Percentiles rank a stretch among this genome's conserved stretches.
Conservation (phyloP, 1,140 invertebrate species). For the Geopemphigus sp. region DNA sequence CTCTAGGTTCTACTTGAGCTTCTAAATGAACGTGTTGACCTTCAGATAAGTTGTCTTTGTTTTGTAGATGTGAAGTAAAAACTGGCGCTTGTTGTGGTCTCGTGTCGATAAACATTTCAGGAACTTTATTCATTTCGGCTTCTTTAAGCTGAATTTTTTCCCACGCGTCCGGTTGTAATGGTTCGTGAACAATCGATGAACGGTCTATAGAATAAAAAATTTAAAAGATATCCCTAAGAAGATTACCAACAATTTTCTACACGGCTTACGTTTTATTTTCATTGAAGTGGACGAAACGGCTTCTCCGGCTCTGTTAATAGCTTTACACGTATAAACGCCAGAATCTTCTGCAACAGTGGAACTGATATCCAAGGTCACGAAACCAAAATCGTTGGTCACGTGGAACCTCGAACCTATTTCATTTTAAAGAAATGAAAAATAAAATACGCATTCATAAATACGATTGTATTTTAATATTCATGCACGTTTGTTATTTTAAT, state of each 20-base stretch:
- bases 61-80: slow-evolving; percentile 86
- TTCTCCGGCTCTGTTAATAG: slow-evolving; percentile 85
- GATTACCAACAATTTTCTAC: not conserved
- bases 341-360: slow-evolving; percentile 86
- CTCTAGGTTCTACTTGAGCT: slow-evolving; percentile 86
- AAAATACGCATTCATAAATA: not conserved
- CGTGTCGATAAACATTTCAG: slow-evolving; percentile 78
- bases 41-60: slow-evolving; percentile 80
- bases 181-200: slow-evolving; percentile 74
- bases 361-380: slow-evolving; percentile 87
- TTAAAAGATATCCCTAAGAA: not conserved
- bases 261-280: slow-evolving; percentile 69
- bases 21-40: slow-evolving; percentile 89
- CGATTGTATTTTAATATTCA: not conserved
- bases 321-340: slow-evolving; percentile 90
- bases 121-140: slow-evolving; percentile 82
- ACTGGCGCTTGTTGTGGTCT: slow-evolving; percentile 82
- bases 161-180: slow-evolving; percentile 83
- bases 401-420: slow-evolving; percentile 74
- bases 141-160: slow-evolving; percentile 85
- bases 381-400: slow-evolving; percentile 89
- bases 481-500: not conserved
- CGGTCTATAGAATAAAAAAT: slow-evolving; percentile 58
- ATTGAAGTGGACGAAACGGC: slow-evolving; percentile 85
- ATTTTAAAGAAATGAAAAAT: not conserved